These are phyloP conservation scores for Leptinotarsa tumamoca DNA, from an alignment of 2,888 invertebrate species.

Conservation along the genomic window DNA sequence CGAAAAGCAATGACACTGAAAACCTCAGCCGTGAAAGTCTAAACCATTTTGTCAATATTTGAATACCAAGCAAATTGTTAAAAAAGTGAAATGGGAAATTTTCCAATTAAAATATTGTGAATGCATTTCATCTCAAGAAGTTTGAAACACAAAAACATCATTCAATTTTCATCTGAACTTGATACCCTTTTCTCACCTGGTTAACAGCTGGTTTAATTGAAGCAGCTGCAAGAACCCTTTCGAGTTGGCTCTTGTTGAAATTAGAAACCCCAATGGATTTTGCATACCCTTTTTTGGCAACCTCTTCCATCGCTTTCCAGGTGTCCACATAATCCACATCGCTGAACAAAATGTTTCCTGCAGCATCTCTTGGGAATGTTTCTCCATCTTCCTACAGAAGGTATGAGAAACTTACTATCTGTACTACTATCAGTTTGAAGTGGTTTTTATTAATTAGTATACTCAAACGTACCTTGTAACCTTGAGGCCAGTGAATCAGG, in stretches of 20 bases:
- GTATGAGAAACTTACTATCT: background rate
- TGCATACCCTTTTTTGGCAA: conserved; percentile 76
- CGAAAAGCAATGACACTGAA: no score
- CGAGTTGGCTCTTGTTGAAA: conserved; percentile 84
- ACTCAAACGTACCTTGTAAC: conserved; percentile 70
- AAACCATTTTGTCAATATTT: no score
- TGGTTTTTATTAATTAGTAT: background rate
- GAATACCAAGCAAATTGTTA: no score
- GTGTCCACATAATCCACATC: conserved; percentile 82
- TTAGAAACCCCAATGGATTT: conserved; percentile 89
- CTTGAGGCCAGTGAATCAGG: conserved; percentile 93
- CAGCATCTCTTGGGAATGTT: conserved; percentile 53
- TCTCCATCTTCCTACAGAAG: conserved; percentile 60
- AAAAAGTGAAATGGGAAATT: no score
- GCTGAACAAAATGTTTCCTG: conserved; percentile 64
- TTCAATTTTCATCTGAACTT: background rate
- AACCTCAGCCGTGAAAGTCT: no score
- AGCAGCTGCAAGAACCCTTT: conserved; percentile 74
- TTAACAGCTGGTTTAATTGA: conserved; percentile 73
- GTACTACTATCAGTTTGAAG: no score
- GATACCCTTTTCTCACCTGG: conserved; percentile 44
- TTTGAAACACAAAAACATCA: background rate
- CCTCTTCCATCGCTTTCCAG: conserved; percentile 83
- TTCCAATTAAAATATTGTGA: no score
- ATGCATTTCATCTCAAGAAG: no score